Conservation (phyloP, 2,888 invertebrate genomes). For the Pristionchus mayeri region DNA sequence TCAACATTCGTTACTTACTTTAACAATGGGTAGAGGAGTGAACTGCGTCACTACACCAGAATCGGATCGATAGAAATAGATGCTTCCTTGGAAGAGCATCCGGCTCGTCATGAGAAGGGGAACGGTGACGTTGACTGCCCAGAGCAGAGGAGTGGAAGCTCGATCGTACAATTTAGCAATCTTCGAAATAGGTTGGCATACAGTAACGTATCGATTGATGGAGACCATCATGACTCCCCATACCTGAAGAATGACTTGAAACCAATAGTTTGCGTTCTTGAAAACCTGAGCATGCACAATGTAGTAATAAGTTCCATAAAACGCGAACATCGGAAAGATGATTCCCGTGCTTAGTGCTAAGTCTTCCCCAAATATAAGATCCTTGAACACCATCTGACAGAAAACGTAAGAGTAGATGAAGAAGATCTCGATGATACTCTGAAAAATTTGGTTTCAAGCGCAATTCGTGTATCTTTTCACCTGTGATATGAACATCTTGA, state of each 20-base stretch:
- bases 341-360: neutral
- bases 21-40: neutral
- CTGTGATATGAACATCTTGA: constrained; percentile 15
- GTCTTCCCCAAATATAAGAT: neutral
- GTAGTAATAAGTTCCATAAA: neutral
- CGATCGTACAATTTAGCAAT: neutral
- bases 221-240: neutral
- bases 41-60: neutral
- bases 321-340: neutral
- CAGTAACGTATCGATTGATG: neutral
- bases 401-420: neutral
- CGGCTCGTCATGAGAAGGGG: neutral
- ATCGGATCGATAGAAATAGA: neutral
- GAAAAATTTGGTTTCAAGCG: neutral
- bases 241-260: neutral
- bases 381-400: neutral
- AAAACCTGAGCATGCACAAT: neutral
- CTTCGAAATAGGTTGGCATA: neutral
- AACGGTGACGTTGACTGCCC: neutral
- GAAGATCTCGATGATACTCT: constrained; percentile 13
- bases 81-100: neutral
- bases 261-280: neutral
- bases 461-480: neutral
- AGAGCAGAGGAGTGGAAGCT: neutral
- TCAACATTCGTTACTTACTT: neutral